Base-by-base conservation (phyloP, 1,140 invertebrate genomes). In the Diorhabda carinulata region DNA sequence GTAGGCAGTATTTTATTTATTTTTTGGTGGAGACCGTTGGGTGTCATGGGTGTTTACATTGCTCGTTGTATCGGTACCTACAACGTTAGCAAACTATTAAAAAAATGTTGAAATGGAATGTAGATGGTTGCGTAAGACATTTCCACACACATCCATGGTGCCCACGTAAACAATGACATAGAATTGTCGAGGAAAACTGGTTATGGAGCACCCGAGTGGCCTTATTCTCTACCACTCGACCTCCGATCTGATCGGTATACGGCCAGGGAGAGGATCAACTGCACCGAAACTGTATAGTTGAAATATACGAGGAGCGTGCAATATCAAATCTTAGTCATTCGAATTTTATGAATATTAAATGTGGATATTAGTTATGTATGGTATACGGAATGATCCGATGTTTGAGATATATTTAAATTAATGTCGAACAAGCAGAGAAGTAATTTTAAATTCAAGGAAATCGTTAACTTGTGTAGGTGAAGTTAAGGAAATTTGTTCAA, bases 101-200 rank as follows among this genome's bases (percentile, higher is more conserved):
- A 68, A 68, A 68, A 47, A 62, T 68, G 41, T 61, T 43, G 42
- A 68, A 68, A 47, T 58, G 60, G 60, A 61, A 58, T 68, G 43
- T 44, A n/a, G 61, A 58, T 59, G n/a, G 45, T 68, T 68, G 67
- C 67, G 67, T 68, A 68, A 68, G 67, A 25, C 67, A 63, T 68
- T 68, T 68, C 67, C 67, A 68, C 66, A 67, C 67, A 68, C 47
- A 66, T 63, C 47, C 61, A 68, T 68, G 67, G 47, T 62, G 67
- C 67, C 67, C 67, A 68, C 67, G 67, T 68, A 68, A 68, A 68
- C 67, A 68, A 68, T 68, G 67, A 58, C 67, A 68, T 63, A 68
- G 67, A 68, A 68, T 68, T 68, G 67, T 68, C 67, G 67, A 68
- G 67, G 67, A 68, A 68, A 68, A 68, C 67, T 58, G 67, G 67